Base-by-base conservation (phyloP, 1,140 invertebrate species). In the Sycophaga agraensis region DNA sequence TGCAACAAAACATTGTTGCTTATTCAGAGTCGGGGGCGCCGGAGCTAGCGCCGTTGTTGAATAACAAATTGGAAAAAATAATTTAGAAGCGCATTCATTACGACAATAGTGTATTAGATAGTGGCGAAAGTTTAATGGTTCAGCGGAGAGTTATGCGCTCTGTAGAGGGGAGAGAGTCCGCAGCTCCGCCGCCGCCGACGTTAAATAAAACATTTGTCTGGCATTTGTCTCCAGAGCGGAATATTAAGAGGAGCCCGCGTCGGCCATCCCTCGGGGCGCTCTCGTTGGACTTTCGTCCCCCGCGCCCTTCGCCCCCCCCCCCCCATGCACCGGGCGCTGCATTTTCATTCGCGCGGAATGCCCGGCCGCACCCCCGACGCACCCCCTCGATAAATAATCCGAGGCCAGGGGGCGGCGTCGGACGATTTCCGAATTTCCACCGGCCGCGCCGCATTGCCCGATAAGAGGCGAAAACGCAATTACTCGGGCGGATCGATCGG, bases 191-290 rank as follows among this genome's bases (percentile, higher is more conserved):
- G 34, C n/a, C 17, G 28, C 16, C 46, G 53, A 34, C 54, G 54
- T 51, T 63, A 45, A 63, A 63, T 53, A 57, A 63, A 63, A 51
- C 61, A 63, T 63, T 51, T 19, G 48, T 63, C 59, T 31, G 37
- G 45, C 51, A 62, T 62, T 57, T 57, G 54, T 57, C 48, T 37
- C 21, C 54, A 26, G 40, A 39, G 9, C 50, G 54, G 48, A 58
- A 58, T 63, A 63, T 63, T 49, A 63, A 57, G 53, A 56, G 7
- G 17, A 35, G 16, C 50, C 11, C 21, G 12, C 19, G 34, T 26
- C 2, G 37, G 17, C 35, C 19, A 11, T 39, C 54, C 48, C 57
- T 22, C 37, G 46, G 24, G 57, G 57, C 37, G 12, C 4, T 24
- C 19, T 42, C 37, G 22, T 42, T 31, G 57, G 57, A 50, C 46